phyloP scores from a whole-genome alignment of 64 coral and sea anemone genomes.

The Platygyra sinensis region DNA sequence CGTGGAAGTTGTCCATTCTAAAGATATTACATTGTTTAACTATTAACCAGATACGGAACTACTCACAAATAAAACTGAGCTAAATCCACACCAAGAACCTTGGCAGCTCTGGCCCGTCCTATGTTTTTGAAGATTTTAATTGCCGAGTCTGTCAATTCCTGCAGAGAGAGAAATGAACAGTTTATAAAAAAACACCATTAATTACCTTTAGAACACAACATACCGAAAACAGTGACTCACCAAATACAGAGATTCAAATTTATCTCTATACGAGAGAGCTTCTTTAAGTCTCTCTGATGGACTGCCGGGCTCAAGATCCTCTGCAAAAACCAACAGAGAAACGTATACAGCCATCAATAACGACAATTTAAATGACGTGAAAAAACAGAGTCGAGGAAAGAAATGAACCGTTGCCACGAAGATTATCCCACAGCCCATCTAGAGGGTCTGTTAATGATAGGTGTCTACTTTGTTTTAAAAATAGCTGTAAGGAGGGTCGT shows the following conservation, averaged over 20 bases:
- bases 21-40: not conserved
- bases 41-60: not conserved
- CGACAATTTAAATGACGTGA: no score
- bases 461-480: no score
- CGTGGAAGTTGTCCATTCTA: no score
- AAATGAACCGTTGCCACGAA: no score
- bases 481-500: no score
- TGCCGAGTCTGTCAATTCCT: constrained; percentile 84
- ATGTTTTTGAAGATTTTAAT: constrained; percentile 96
- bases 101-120: constrained; percentile 80
- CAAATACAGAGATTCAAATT: constrained; percentile 86
- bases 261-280: constrained; percentile 76
- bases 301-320: constrained; percentile 32
- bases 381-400: no score
- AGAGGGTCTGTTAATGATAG: no score
- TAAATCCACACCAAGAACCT: constrained; percentile 78
- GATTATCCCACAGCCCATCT: no score
- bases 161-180: not conserved
- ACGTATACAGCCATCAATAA: no score
- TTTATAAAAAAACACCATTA: no score
- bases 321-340: constrained; percentile 7
- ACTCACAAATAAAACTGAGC: constrained; percentile 96
- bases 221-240: constrained; percentile 27
- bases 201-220: no score
- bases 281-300: constrained; percentile 77